phyloP scores from a whole-genome alignment of 2,113 vertebrate genomes.

The Axis porcinus region DNA sequence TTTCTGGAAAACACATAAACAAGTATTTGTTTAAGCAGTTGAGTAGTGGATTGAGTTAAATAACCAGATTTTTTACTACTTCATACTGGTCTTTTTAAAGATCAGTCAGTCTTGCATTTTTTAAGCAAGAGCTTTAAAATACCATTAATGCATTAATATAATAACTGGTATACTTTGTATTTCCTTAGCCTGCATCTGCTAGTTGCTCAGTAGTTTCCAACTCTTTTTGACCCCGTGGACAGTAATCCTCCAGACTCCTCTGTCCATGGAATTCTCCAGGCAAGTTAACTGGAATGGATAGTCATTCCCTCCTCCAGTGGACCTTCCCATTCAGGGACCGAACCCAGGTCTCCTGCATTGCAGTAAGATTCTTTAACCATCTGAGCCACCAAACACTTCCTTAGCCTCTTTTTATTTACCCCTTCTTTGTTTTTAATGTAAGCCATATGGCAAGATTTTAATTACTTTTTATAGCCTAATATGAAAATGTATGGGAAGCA shows the following conservation, averaged over 20 bases:
- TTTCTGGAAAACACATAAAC: neutral
- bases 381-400: neutral
- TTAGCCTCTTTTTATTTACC: neutral
- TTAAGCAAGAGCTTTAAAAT: neutral
- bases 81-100: neutral
- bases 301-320: neutral
- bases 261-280: neutral
- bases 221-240: neutral
- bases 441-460: neutral
- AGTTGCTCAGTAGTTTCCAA: neutral
- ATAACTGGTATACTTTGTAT: neutral
- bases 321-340: neutral
- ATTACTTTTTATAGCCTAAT: neutral
- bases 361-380: neutral
- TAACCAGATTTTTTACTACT: neutral
- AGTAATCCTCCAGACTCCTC: neutral
- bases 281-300: neutral
- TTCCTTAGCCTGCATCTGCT: neutral
- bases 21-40: neutral
- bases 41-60: neutral
- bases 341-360: neutral
- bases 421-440: neutral
- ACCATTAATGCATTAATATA: neutral
- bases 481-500: neutral
- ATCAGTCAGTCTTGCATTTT: neutral